Percentiles rank a stretch among this genome's conserved stretches.
These are phyloP conservation scores for Crocuta crocuta DNA, from an alignment of 2,113 vertebrate species.

Conservation along the genomic window DNA sequence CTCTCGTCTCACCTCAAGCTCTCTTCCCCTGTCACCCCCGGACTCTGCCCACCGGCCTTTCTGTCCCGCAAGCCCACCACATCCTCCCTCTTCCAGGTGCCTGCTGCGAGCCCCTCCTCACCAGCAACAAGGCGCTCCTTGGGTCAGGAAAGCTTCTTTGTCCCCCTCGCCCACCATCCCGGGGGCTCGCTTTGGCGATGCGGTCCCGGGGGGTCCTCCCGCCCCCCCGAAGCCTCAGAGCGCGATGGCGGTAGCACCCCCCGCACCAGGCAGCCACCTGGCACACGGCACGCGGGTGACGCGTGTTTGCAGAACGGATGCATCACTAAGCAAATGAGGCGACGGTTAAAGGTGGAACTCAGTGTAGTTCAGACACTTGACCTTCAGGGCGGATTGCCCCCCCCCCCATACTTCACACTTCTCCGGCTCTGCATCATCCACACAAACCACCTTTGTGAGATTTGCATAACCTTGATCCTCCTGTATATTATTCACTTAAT, in stretches of 20 bases:
- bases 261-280: not conserved
- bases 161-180: not conserved
- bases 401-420: fast-evolving
- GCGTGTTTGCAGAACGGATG: fast-evolving
- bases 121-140: not conserved
- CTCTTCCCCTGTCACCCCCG: not conserved
- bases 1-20: not conserved
- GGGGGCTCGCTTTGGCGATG: not conserved
- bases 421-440: not conserved
- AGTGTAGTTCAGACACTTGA: too few relatives aligned
- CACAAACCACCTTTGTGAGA: not conserved
- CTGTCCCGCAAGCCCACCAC: not conserved
- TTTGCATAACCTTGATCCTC: not conserved
- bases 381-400: fast-evolving
- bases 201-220: not conserved
- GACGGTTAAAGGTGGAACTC: not conserved
- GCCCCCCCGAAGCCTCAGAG: not conserved
- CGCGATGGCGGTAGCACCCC: not conserved
- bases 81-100: not conserved
- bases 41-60: not conserved
- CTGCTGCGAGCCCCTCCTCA: not conserved
- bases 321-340: not conserved
- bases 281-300: not conserved
- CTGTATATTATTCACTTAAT: not conserved
- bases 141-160: not conserved